Evolutionary conservation across 2,797 vertebrate species (phyloP), one percentile per base, ranked within the genome.

Genomic region (Phataginus tricuspis): DNA sequence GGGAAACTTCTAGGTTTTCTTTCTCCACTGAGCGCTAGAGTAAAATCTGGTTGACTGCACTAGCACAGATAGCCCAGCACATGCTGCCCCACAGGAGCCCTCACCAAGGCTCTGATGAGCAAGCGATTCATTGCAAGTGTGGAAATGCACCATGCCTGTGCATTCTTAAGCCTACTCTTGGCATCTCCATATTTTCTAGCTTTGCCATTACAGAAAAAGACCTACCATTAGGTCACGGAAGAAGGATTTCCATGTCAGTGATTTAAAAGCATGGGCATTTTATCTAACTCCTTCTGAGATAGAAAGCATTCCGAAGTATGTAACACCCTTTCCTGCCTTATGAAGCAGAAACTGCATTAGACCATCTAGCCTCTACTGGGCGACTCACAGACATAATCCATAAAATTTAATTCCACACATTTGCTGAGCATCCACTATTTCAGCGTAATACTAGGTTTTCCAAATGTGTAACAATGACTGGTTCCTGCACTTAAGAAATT

Each of bases 281-380:
- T 14, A 66, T 29, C 37, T 7, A 66, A n/a, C 4, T 51, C 49
- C n/a, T 88, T 61, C 13, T 1, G 64, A 25, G 25, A 61, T 1
- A 68, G 31, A 59, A 75, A 53, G 45, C 27, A 64, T 53, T 68
- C 66, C 74, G 2, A 37, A 15, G 7, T 49, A 37, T 31, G 37
- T 11, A 34, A 74, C 31, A 93, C 31, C 57, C n/a, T 72, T 61
- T 57, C n/a, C 78, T 63, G 57, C 64, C 72, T 92, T 55, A 51
- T 37, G 45, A 59, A 74, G 72, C 49, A 49, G 86, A 25, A 49
- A 69, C n/a, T 27, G 72, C 80, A 78, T 83, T 53, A 9, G 8
- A 27, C 19, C 7, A 21, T 3, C 55, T 12, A 13, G 11, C 12
- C 23, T 45, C 51, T 42, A 1, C 0, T 29, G 37, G 27, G 37